These are phyloP conservation scores for Nothura maculosa DNA, from an alignment of 2,797 vertebrate genomes.

Conservation along the genomic window DNA sequence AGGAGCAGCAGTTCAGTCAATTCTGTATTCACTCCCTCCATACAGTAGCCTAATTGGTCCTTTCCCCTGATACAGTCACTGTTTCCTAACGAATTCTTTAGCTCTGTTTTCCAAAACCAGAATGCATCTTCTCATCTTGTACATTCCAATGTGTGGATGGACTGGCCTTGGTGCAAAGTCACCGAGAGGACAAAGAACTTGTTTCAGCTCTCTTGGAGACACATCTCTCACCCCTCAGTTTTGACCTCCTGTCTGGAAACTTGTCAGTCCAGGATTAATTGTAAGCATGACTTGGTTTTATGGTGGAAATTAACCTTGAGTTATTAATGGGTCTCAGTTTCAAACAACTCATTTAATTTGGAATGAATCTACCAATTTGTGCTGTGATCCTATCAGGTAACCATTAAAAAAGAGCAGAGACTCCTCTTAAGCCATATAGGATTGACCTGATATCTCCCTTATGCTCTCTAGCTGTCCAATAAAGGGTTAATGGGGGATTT, in stretches of 20 bases:
- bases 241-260: neutral
- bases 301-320: constrained; percentile 24
- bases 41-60: neutral
- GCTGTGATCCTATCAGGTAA: neutral
- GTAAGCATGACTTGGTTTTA: constrained; percentile 18
- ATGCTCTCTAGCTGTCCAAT: neutral
- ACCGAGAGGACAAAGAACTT: neutral
- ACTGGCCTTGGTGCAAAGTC: neutral
- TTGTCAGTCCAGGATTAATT: constrained; percentile 5
- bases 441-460: neutral
- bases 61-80: neutral
- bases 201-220: neutral
- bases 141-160: neutral
- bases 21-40: fast-evolving
- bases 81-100: neutral
- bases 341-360: neutral
- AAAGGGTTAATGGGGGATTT: neutral
- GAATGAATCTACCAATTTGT: neutral
- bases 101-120: neutral
- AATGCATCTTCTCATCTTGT: neutral
- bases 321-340: neutral
- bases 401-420: neutral
- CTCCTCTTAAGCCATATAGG: neutral
- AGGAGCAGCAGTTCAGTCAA: neutral
- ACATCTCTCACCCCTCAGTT: neutral